Conservation (phyloP, 1,140 invertebrate genomes). For the Hypsibius dujardini region DNA sequence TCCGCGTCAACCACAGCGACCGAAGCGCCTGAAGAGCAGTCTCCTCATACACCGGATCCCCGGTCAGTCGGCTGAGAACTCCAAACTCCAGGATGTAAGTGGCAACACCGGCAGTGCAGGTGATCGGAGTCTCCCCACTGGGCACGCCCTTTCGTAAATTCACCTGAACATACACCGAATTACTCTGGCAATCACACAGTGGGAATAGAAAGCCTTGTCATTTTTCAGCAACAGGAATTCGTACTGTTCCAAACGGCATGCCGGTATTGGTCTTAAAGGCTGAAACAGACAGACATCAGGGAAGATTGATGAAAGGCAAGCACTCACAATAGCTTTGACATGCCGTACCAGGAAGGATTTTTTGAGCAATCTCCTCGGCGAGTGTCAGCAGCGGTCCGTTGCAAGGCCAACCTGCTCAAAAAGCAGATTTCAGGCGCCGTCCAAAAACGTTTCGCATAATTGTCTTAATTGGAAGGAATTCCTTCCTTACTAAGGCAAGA, state of each 20-base stretch:
- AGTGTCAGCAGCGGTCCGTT: constrained; percentile 74
- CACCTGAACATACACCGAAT: constrained; percentile 27
- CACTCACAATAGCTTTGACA: too few species aligned
- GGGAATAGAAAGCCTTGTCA: constrained; percentile 16
- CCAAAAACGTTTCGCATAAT: too few species aligned
- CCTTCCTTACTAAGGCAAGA: too few species aligned
- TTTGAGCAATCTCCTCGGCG: constrained; percentile 78
- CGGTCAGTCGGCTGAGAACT: constrained; percentile 75
- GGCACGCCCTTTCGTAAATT: constrained; percentile 82
- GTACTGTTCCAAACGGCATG: constrained; percentile 94
- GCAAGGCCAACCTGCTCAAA: constrained; percentile 77
- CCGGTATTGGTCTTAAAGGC: constrained; percentile 48
- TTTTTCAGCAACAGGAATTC: constrained; percentile 25
- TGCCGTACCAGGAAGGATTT: constrained; percentile 50
- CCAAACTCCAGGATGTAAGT: constrained; percentile 97
- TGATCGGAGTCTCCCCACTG: constrained; percentile 78
- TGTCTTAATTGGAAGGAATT: too few species aligned
- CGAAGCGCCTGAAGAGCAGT: constrained; percentile 77
- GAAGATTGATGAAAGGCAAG: too few species aligned
- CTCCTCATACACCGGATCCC: constrained; percentile 79
- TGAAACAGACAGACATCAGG: constrained; percentile 22
- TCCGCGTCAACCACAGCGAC: constrained; percentile 63
- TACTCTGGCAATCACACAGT: not conserved
- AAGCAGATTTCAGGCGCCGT: too few species aligned
- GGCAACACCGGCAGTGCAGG: constrained; percentile 91